Conservation (phyloP, 1,140 invertebrate species). For the Temnothorax curvispinosus region DNA sequence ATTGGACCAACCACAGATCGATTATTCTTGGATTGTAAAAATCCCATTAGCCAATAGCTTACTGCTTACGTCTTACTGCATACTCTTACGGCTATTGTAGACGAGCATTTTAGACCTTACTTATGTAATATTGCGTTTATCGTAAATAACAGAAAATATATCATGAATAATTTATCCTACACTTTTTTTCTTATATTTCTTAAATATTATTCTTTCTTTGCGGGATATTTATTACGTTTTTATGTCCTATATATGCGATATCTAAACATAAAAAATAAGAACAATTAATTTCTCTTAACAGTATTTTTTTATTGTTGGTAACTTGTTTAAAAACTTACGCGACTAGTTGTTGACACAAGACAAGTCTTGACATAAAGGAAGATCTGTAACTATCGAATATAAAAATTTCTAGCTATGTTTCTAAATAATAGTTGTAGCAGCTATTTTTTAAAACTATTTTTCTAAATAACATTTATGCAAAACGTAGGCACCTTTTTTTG, state of each 20-base stretch:
- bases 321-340: not conserved
- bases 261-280: not conserved
- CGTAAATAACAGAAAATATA: not conserved
- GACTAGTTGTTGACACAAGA: not conserved
- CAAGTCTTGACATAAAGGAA: not conserved
- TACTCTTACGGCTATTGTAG: no score
- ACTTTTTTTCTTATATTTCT: conserved; percentile 7
- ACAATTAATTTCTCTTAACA: not conserved
- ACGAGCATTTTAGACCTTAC: not conserved
- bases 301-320: not conserved
- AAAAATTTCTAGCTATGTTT: not conserved
- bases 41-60: no score
- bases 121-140: not conserved
- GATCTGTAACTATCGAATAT: not conserved
- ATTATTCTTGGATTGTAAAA: no score
- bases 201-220: not conserved
- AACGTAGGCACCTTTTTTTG: not conserved
- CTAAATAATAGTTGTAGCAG: not conserved
- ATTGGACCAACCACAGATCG: no score
- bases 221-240: not conserved
- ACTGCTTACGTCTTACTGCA: no score
- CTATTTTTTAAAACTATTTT: not conserved
- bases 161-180: not conserved
- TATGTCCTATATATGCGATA: not conserved
- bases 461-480: not conserved